Conservation (phyloP, 2,888 invertebrate species). For the Sussaba pulchella region DNA sequence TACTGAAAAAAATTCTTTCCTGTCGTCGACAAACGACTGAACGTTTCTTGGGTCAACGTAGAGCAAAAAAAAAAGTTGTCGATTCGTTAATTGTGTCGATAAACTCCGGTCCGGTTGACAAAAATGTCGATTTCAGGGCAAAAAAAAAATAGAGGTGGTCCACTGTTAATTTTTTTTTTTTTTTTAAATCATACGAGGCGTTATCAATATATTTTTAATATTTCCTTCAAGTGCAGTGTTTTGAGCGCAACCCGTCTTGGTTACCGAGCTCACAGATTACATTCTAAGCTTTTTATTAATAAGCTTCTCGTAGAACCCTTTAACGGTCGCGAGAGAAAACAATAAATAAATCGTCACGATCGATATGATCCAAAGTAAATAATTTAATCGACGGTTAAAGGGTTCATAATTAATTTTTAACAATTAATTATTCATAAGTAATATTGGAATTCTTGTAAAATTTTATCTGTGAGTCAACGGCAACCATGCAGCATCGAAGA, state of each 20-base stretch:
- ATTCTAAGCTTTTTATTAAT: not conserved
- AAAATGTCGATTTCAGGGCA: constrained; percentile 49
- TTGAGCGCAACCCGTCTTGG: constrained; percentile 74
- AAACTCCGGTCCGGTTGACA: constrained; percentile 24
- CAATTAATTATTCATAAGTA: constrained; percentile 6
- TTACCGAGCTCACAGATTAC: constrained; percentile 41
- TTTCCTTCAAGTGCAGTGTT: constrained; percentile 81
- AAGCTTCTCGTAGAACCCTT: not conserved
- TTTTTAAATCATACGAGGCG: constrained; percentile 13
- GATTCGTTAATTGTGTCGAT: constrained; percentile 28
- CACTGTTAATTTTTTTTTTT: constrained; percentile 70
- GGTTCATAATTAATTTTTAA: not conserved
- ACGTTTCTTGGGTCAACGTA: constrained; percentile 34
- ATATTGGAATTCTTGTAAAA: not conserved
- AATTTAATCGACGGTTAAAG: not conserved
- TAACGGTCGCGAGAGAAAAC: not conserved
- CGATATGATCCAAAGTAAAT: too few relatives aligned
- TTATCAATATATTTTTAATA: too few relatives aligned
- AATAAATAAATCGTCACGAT: too few relatives aligned
- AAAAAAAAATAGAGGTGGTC: constrained; percentile 74
- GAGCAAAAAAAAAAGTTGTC: constrained; percentile 7
- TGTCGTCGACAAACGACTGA: constrained; percentile 5
- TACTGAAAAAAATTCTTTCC: not conserved
- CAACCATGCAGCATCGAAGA: constrained; percentile 35
- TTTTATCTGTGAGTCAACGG: constrained; percentile 26